A percentile compares a stretch with the other conserved stretches of the same genome.
phyloP scores from a whole-genome alignment of 1,140 invertebrate species.

The Drosophila navojoa region DNA sequence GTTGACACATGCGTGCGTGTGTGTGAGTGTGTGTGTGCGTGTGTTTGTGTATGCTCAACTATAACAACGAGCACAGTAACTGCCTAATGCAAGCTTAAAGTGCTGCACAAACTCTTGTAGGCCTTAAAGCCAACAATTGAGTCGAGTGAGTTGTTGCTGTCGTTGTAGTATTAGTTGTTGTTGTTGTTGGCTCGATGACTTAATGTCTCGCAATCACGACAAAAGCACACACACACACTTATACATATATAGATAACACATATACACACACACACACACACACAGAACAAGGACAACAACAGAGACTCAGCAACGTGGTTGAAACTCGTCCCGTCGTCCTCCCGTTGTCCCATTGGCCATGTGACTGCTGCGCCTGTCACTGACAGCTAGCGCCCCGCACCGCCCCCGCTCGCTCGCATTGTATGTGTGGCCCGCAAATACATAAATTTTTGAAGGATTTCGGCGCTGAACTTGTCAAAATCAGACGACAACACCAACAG shows the following conservation, averaged over 20 bases:
- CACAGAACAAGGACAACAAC: conserved; percentile 50
- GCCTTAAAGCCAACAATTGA: conserved; percentile 59
- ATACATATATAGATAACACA: conserved; percentile 16
- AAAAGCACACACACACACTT: conserved; percentile 50
- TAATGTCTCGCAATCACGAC: conserved; percentile 76
- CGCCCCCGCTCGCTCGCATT: background rate
- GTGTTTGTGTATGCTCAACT: background rate
- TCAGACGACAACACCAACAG: conserved; percentile 57
- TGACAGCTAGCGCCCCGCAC: conserved; percentile 39
- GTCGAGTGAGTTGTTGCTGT: conserved; percentile 39
- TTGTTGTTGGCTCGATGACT: conserved; percentile 60
- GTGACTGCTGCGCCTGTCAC: conserved; percentile 62
- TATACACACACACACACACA: conserved; percentile 30
- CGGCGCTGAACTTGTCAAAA: conserved; percentile 83
- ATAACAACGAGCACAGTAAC: conserved; percentile 17
- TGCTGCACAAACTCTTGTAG: conserved; percentile 31
- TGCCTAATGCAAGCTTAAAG: conserved; percentile 28
- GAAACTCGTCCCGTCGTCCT: conserved; percentile 20
- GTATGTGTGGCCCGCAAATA: conserved; percentile 42
- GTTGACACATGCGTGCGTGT: conserved; percentile 32
- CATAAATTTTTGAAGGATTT: conserved; percentile 83
- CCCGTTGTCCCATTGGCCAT: conserved; percentile 28
- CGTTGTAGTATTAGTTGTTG: conserved; percentile 42
- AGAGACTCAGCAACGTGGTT: conserved; percentile 9
- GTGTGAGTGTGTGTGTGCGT: conserved; percentile 1